phyloP scores from a whole-genome alignment of 1,140 invertebrate species.

The Trinorchestia longiramus region DNA sequence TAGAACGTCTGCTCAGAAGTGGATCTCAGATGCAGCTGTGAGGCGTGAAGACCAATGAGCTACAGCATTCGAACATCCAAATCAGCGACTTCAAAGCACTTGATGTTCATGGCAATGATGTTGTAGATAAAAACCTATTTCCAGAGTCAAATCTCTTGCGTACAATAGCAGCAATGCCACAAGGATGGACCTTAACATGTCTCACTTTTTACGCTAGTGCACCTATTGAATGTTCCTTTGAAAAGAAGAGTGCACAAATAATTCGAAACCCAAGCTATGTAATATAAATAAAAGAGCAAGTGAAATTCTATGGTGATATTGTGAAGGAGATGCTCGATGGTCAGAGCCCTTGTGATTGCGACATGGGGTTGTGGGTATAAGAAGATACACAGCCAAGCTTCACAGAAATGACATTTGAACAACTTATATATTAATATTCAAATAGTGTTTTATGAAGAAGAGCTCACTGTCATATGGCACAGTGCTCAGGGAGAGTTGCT shows the following conservation, averaged over 20 bases:
- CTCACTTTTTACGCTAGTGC: not conserved
- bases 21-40: not conserved
- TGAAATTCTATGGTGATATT: not conserved
- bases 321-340: not conserved
- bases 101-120: not conserved
- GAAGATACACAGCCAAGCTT: too few relatives aligned
- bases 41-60: not conserved
- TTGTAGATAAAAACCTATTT: not conserved
- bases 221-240: not conserved
- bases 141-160: not conserved
- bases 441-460: too few relatives aligned
- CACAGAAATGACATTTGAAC: too few relatives aligned
- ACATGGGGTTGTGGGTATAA: too few relatives aligned
- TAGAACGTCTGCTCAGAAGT: not conserved
- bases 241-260: not conserved
- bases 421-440: too few relatives aligned
- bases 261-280: not conserved
- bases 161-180: not conserved
- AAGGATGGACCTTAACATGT: not conserved
- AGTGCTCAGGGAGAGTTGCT: too few relatives aligned
- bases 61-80: not conserved
- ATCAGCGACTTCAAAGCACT: not conserved
- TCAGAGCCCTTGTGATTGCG: not conserved
- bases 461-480: too few relatives aligned
- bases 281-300: not conserved